phyloP scores from a whole-genome alignment of 2,888 invertebrate genomes.

The Ennomos fuscantarius region DNA sequence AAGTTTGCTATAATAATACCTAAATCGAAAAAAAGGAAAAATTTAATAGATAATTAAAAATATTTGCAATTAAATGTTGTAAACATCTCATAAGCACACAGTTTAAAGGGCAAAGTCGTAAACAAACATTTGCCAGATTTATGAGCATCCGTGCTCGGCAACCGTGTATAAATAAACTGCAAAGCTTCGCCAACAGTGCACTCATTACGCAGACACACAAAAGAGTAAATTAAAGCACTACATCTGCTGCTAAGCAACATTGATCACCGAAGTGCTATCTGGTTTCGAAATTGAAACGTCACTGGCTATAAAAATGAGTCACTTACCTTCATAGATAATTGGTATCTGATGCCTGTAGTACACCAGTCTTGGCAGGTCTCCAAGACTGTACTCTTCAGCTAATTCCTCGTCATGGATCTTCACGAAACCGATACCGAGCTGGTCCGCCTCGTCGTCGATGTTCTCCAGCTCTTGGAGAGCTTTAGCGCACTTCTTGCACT shows the following conservation, averaged over 20 bases:
- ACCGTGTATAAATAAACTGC: constrained; percentile 35
- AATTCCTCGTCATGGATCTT: constrained; percentile 96
- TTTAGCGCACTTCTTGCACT: constrained; percentile 96
- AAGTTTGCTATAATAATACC: background rate
- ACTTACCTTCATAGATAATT: constrained; percentile 95
- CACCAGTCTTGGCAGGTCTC: constrained; percentile 93
- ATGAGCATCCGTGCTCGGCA: constrained; percentile 19
- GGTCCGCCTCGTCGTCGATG: constrained; percentile 97
- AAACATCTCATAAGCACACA: constrained; percentile 3
- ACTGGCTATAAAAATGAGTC: constrained; percentile 62
- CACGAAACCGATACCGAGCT: constrained; percentile 96
- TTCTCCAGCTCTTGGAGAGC: constrained; percentile 96
- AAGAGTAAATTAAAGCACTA: constrained; percentile 41
- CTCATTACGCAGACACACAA: constrained; percentile 33
- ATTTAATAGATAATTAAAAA: no score
- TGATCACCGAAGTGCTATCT: constrained; percentile 47
- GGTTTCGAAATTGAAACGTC: constrained; percentile 59
- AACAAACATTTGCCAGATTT: constrained; percentile 15
- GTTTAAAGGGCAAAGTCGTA: constrained; percentile 6
- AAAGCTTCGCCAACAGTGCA: constrained; percentile 36
- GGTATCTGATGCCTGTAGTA: constrained; percentile 98
- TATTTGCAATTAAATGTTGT: background rate
- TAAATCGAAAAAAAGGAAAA: no score
- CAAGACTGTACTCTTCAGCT: constrained; percentile 96
- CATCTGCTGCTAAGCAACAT: constrained; percentile 46